A percentile compares a stretch with the other conserved stretches of the same genome.
Conservation (phyloP, 2,888 invertebrate genomes). For the Thereva unica region DNA sequence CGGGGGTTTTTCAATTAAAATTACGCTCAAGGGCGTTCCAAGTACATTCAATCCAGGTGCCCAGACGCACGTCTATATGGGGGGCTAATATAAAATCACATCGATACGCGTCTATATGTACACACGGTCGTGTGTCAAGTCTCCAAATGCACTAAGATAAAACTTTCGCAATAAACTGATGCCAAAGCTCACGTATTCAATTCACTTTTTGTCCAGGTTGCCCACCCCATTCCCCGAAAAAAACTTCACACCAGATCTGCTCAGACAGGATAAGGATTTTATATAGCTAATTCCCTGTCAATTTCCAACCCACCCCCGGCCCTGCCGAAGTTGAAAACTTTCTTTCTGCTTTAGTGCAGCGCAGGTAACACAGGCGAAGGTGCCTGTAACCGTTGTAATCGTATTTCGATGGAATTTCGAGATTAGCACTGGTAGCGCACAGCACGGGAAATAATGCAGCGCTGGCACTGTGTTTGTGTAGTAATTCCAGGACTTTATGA, state of each 20-base stretch:
- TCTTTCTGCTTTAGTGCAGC: not conserved
- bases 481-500: too few species aligned
- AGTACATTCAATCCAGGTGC: constrained; percentile 20
- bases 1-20: constrained; percentile 25
- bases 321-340: constrained; percentile 18
- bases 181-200: constrained; percentile 31
- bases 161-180: constrained; percentile 33
- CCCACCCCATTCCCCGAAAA: not conserved
- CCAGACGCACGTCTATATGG: constrained; percentile 8
- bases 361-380: too few species aligned
- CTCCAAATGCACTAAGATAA: constrained; percentile 17
- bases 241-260: constrained; percentile 17
- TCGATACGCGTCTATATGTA: constrained; percentile 2
- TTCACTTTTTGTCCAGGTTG: constrained; percentile 9
- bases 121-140: constrained; percentile 4
- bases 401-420: too few species aligned
- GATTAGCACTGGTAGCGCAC: too few species aligned
- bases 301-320: constrained; percentile 1
- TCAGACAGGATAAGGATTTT: constrained; percentile 28
- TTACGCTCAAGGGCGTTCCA: constrained; percentile 30
- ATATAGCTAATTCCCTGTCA: constrained; percentile 33
- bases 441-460: too few species aligned
- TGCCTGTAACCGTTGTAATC: too few species aligned
- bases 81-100: constrained; percentile 6
- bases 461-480: too few species aligned